These are phyloP conservation scores for Dryoscopus gambensis DNA, from an alignment of 2,113 vertebrate genomes.

Conservation along the genomic window DNA sequence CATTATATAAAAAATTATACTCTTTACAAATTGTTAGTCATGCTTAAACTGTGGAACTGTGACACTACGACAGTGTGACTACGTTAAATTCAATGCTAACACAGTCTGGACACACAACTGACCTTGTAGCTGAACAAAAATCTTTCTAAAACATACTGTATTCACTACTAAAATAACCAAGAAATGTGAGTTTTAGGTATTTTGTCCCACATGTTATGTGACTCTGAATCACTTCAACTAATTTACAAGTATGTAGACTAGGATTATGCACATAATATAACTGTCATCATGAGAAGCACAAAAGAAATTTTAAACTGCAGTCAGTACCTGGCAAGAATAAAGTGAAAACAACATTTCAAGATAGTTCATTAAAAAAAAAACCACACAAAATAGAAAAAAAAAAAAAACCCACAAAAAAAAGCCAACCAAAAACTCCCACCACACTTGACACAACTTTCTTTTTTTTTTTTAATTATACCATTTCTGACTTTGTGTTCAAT, in stretches of 20 bases:
- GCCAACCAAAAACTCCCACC: fast-evolving
- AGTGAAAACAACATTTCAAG: not conserved
- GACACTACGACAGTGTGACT: not conserved
- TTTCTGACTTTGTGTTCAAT: not conserved
- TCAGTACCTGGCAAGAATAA: not conserved
- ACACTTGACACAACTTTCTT: not conserved
- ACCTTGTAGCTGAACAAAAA: not conserved
- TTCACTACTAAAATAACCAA: not conserved
- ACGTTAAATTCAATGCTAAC: not conserved
- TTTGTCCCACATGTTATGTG: not conserved
- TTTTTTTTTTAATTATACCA: not conserved
- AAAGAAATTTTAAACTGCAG: not conserved
- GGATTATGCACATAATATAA: not conserved
- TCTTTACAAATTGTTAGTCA: not conserved
- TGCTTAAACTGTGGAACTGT: not conserved
- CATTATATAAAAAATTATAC: not conserved
- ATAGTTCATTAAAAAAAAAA: not conserved
- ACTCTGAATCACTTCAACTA: not conserved
- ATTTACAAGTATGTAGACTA: not conserved
- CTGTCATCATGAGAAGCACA: not conserved
- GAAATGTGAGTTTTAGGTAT: not conserved
- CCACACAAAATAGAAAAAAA: not conserved
- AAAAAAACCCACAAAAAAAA: no score
- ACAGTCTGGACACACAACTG: not conserved
- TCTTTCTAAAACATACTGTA: not conserved